A percentile compares a stretch with the other conserved stretches of the same genome.
Conservation (phyloP, 1,140 invertebrate genomes). For the Brachionus sp. region DNA sequence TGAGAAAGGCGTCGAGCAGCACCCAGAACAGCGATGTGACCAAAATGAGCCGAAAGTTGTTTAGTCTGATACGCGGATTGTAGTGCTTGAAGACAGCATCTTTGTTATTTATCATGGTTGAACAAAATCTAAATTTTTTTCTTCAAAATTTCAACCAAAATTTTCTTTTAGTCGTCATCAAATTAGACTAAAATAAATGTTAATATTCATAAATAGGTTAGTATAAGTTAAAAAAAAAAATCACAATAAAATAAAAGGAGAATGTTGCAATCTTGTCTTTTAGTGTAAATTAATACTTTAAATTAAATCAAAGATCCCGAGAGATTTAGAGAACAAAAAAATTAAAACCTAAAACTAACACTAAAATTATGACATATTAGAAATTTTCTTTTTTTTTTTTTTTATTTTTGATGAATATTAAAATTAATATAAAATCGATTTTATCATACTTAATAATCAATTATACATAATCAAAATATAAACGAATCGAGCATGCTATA, state of each 20-base stretch:
- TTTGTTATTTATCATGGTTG: conserved; percentile 12
- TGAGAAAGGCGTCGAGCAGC: conserved; percentile 10
- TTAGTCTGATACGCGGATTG: neutral
- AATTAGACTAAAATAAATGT: neutral
- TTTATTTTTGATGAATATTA: neutral
- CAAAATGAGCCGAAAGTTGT: conserved; percentile 28
- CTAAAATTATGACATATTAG: neutral
- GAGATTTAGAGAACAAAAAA: neutral
- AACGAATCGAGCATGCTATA: neutral
- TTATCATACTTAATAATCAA: neutral
- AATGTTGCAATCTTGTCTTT: neutral
- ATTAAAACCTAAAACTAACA: neutral
- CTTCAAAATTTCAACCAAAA: neutral
- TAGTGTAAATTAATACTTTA: neutral
- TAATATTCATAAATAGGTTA: neutral
- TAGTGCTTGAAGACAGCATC: neutral
- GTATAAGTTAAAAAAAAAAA: neutral
- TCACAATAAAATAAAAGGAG: neutral
- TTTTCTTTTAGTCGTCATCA: neutral
- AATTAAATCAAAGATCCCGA: neutral
- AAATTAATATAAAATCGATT: neutral
- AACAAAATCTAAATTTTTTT: neutral
- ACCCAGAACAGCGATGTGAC: conserved; percentile 44
- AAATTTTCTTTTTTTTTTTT: no score
- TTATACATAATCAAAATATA: neutral